A percentile compares a stretch with the other conserved stretches of the same genome.
phyloP scores from a whole-genome alignment of 2,113 vertebrate genomes.

The Melozone crissalis region DNA sequence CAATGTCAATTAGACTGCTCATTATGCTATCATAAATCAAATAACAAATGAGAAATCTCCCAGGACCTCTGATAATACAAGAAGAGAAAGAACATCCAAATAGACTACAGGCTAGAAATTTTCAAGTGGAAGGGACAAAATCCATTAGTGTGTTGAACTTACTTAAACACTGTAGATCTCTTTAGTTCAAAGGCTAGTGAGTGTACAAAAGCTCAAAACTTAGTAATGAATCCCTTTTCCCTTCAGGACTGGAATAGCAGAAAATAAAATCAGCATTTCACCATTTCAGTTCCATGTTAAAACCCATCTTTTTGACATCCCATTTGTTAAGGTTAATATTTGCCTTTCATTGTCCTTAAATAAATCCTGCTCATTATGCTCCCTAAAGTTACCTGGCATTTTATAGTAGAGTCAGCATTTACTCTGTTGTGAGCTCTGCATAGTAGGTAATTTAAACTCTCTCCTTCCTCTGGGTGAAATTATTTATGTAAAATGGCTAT shows the following conservation, averaged over 20 bases:
- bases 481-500: neutral
- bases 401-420: neutral
- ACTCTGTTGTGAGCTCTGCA: neutral
- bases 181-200: neutral
- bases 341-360: neutral
- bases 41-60: neutral
- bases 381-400: neutral
- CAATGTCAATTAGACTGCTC: neutral
- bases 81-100: neutral
- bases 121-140: fast-evolving
- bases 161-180: neutral
- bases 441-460: neutral
- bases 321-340: neutral
- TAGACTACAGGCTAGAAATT: neutral
- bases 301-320: neutral
- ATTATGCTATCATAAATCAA: neutral
- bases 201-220: neutral
- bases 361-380: too few species aligned
- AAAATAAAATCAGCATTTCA: neutral
- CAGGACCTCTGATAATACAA: neutral
- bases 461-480: neutral
- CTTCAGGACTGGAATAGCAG: neutral
- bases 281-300: neutral
- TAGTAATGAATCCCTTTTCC: neutral
- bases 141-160: neutral